Evolutionary conservation across 1,140 invertebrate genomes (phyloP).

Genomic region (Tetranychus cinnabarinus): DNA sequence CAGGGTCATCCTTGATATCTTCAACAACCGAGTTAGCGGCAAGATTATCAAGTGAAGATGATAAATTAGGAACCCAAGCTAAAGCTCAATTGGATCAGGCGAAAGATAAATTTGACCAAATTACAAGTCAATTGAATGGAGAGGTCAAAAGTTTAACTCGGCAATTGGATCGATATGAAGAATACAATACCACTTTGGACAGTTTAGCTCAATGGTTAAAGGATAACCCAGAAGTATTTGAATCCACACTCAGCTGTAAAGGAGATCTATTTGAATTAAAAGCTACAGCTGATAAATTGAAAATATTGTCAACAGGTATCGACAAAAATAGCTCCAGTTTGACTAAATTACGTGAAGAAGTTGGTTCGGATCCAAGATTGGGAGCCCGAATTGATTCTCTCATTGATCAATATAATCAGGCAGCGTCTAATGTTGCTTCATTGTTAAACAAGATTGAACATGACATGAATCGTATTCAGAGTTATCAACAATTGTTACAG

Average conservation of each 20-base stretch:
- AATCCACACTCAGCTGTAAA: not conserved
- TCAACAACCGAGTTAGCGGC: not conserved
- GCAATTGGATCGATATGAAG: not conserved
- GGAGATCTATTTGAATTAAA: not conserved
- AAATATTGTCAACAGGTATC: conserved; percentile 19
- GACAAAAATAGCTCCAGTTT: not conserved
- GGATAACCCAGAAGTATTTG: not conserved
- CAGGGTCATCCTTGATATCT: not conserved
- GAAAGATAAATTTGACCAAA: not conserved
- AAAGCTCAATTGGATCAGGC: not conserved
- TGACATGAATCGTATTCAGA: conserved; percentile 58
- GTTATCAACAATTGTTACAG: conserved; percentile 65
- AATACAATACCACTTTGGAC: not conserved
- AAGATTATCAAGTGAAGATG: not conserved
- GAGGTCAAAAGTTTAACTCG: not conserved
- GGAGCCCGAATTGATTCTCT: not conserved
- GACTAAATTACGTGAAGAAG: conserved; percentile 27
- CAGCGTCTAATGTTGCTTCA: not conserved
- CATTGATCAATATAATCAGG: not conserved
- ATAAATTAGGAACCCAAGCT: not conserved
- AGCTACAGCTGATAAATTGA: conserved; percentile 1
- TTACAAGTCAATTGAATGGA: not conserved
- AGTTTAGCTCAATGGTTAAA: not conserved
- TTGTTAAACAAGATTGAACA: conserved; percentile 14
- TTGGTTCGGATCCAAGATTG: conserved; percentile 8